Evolutionary conservation across 2,113 vertebrate species (phyloP).

Genomic region (Agapornis roseicollis): DNA sequence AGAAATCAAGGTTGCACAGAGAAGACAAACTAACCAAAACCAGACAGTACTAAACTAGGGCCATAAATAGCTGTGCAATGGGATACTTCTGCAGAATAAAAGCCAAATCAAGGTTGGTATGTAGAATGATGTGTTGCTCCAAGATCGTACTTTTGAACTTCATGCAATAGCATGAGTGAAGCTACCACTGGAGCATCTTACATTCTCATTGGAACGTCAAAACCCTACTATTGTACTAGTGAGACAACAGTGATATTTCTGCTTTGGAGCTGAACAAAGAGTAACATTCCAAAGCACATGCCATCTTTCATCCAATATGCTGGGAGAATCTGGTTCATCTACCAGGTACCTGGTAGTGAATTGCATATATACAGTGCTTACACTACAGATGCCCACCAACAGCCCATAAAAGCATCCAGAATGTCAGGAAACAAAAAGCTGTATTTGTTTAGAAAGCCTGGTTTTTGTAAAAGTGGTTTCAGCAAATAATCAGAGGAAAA

Average conservation of each 20-base stretch:
- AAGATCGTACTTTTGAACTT: neutral
- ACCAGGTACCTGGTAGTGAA: neutral
- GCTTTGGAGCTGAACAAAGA: neutral
- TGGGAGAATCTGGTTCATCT: neutral
- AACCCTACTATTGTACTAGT: neutral
- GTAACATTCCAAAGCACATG: accelerated
- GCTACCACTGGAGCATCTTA: neutral
- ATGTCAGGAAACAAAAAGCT: neutral
- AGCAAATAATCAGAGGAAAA: neutral
- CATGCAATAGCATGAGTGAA: neutral
- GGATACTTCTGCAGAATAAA: neutral
- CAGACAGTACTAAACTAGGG: neutral
- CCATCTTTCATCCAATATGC: neutral
- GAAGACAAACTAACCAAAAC: neutral
- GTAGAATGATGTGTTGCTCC: neutral
- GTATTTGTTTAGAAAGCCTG: neutral
- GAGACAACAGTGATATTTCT: neutral
- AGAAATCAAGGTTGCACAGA: neutral
- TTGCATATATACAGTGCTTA: neutral
- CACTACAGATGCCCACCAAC: neutral
- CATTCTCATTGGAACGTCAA: neutral
- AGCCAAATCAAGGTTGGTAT: neutral
- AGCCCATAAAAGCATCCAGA: neutral
- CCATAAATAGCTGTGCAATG: neutral
- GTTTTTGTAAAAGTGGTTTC: neutral